Percentiles rank a stretch among this genome's conserved stretches.
phyloP scores from a whole-genome alignment of 1,140 invertebrate species.

The Sesamia nonagrioides region DNA sequence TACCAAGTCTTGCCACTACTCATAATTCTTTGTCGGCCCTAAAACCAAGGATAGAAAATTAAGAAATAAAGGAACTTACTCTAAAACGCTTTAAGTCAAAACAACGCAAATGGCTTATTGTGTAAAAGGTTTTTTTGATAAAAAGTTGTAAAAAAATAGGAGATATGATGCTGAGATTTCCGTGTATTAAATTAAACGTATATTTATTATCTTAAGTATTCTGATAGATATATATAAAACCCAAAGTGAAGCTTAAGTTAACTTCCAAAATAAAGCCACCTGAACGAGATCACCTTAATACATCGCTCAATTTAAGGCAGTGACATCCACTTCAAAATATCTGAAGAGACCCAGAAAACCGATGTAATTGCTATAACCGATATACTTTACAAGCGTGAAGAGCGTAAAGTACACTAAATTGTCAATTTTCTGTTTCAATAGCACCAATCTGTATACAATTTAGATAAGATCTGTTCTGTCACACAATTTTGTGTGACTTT shows the following conservation, averaged over 20 bases:
- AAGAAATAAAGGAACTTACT: no score
- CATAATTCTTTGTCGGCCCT: no score
- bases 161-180: no score
- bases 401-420: conserved; percentile 30
- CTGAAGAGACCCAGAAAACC: not conserved
- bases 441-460: conserved; percentile 32
- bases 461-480: conserved; percentile 12
- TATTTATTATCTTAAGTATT: no score
- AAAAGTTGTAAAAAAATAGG: no score
- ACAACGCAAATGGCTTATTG: no score
- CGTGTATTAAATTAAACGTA: no score
- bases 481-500: not conserved
- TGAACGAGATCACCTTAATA: not conserved
- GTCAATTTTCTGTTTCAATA: conserved; percentile 25
- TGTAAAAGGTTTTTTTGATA: no score
- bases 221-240: no score
- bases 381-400: not conserved
- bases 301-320: not conserved
- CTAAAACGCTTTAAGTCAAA: no score
- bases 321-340: not conserved
- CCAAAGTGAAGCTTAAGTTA: not conserved
- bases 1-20: no score
- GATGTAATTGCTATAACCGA: not conserved
- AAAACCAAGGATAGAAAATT: no score
- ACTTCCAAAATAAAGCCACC: not conserved